These are phyloP conservation scores for Myotis planiceps DNA, from an alignment of 2,797 vertebrate genomes.

Conservation along the genomic window DNA sequence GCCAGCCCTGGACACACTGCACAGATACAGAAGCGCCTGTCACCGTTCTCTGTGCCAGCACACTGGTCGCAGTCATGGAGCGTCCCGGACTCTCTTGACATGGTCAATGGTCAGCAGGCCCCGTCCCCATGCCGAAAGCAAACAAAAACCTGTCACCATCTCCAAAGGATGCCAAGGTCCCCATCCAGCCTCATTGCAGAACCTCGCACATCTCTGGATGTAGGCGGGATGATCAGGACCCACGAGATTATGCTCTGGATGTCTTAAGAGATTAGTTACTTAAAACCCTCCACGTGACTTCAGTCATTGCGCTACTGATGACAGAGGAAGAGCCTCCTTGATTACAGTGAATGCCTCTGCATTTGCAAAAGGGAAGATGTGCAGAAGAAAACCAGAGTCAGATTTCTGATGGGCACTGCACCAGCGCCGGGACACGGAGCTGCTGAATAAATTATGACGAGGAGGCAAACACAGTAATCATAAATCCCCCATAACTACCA, in stretches of 20 bases:
- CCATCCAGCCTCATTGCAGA: neutral
- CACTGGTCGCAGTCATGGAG: constrained; percentile 20
- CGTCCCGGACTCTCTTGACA: constrained; percentile 31
- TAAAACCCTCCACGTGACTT: constrained; percentile 76
- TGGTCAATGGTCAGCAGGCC: constrained; percentile 5
- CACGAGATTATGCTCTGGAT: constrained; percentile 63
- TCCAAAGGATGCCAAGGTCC: constrained; percentile 5
- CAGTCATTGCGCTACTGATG: constrained; percentile 56
- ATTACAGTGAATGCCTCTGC: constrained; percentile 65
- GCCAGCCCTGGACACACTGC: neutral
- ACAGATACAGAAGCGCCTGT: neutral
- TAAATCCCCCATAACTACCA: neutral
- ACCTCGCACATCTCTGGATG: constrained; percentile 45
- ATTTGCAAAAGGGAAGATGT: constrained; percentile 48
- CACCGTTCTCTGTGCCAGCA: neutral
- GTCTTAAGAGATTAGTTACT: constrained; percentile 78
- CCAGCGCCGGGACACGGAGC: neutral
- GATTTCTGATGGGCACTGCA: constrained; percentile 39
- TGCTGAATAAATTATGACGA: constrained; percentile 24
- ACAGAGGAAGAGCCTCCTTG: constrained; percentile 65
- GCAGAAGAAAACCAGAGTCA: constrained; percentile 53
- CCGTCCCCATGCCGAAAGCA: neutral
- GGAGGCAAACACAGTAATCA: neutral
- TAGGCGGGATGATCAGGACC: constrained; percentile 49
- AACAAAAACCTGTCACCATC: constrained; percentile 27